Conservation (phyloP, 2,797 vertebrate species). For the Gymnoscopelus microlampas region DNA sequence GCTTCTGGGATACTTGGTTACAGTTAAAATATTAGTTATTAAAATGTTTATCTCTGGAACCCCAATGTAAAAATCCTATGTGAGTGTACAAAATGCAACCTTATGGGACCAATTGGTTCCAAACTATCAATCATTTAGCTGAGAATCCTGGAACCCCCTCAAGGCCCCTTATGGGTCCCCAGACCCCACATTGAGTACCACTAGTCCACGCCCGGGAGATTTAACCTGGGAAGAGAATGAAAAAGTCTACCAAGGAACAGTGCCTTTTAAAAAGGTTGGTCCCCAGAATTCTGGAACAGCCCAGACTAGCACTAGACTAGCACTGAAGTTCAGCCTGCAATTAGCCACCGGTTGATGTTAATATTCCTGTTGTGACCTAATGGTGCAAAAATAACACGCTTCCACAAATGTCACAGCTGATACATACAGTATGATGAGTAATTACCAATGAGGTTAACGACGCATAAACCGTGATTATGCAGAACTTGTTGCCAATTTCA, state of each 20-base stretch:
- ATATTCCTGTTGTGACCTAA: conserved; percentile 66
- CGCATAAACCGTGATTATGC: conserved; percentile 66
- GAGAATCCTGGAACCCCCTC: too few relatives aligned
- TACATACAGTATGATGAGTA: conserved; percentile 61
- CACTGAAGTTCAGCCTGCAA: conserved; percentile 44
- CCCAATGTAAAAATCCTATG: too few relatives aligned
- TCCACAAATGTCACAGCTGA: conserved; percentile 66
- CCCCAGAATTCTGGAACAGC: conserved; percentile 11
- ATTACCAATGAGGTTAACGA: conserved; percentile 68
- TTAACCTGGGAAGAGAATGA: conserved; percentile 5
- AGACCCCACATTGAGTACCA: not conserved
- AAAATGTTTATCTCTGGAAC: too few relatives aligned
- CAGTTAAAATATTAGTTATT: not conserved
- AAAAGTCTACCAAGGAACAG: not conserved
- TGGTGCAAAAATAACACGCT: conserved; percentile 73
- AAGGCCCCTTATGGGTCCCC: too few relatives aligned
- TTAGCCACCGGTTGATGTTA: conserved; percentile 62
- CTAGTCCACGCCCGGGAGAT: not conserved
- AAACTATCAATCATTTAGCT: too few relatives aligned
- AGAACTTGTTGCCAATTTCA: conserved; percentile 71
- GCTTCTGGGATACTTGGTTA: not conserved
- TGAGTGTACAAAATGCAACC: too few relatives aligned
- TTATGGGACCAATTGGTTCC: too few relatives aligned
- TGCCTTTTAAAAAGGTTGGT: not conserved
- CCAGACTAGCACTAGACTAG: not conserved